These are phyloP conservation scores for Takifugu flavidus DNA, from an alignment of 2,113 vertebrate species.

Conservation along the genomic window DNA sequence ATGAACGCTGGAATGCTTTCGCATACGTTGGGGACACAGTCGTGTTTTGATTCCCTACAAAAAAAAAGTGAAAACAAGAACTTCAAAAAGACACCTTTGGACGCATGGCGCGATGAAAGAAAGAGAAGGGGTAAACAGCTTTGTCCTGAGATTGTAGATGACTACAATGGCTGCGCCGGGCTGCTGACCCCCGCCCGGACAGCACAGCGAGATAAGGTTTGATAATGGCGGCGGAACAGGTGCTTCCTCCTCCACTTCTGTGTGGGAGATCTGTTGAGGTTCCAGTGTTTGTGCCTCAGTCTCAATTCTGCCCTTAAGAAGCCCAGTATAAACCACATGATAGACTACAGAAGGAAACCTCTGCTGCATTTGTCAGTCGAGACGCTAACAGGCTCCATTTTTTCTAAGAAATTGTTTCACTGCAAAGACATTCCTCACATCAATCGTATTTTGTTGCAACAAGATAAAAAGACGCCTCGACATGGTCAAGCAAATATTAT, in stretches of 20 bases:
- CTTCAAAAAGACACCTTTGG: slow-evolving; percentile 46
- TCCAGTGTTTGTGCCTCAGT: slow-evolving; percentile 18
- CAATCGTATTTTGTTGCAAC: no score
- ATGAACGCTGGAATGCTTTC: no score
- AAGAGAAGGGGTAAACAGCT: slow-evolving; percentile 66
- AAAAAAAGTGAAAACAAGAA: slow-evolving; percentile 41
- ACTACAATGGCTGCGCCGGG: slow-evolving; percentile 67
- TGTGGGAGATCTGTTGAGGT: slow-evolving; percentile 21
- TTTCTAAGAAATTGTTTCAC: neutral
- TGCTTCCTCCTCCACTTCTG: slow-evolving; percentile 73
- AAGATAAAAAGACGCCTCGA: no score
- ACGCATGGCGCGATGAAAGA: slow-evolving; percentile 55
- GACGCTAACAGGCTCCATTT: neutral
- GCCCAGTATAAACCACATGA: slow-evolving; percentile 19
- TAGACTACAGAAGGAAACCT: neutral
- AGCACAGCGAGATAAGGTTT: slow-evolving; percentile 49
- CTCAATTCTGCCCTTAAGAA: slow-evolving; percentile 28
- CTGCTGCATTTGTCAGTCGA: no score
- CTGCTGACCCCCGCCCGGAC: slow-evolving; percentile 41
- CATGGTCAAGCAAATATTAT: neutral
- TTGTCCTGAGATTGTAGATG: slow-evolving; percentile 58
- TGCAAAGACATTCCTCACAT: neutral
- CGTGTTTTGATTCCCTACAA: neutral
- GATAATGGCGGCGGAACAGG: slow-evolving; percentile 62
- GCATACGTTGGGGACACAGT: neutral